Evolutionary conservation across 2,797 vertebrate genomes (phyloP), one percentile per base, ranked within the genome.

Genomic region (Sebastes trivittatus): DNA sequence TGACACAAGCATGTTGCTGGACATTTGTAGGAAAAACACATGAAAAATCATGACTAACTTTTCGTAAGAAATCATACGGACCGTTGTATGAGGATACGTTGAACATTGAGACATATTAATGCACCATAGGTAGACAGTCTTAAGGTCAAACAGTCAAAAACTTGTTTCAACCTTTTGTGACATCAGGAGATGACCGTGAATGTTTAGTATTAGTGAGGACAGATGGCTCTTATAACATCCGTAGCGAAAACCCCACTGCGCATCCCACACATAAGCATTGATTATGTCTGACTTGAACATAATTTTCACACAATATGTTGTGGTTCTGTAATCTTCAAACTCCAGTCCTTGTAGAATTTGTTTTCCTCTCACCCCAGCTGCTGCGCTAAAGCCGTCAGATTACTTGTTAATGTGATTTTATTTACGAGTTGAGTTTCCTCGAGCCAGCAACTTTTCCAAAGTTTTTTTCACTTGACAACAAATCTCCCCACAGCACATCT

Each of bases 341-440:
- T 77, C 29, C 14, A 25, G 46, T 75, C 69, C 64, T 87, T 36
- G 60, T 34, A 61, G 72, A 80, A 38, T 80, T 63, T 8, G 16
- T 67, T 75, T 81, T 80, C 68, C 46, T 79, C 59, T 75, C 61
- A 64, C 8, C 71, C 75, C 76, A 85, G 84, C 81, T 90, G 86
- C 67, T 84, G 72, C 60, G 30, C 25, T 55, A 60, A 73, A 87
- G 55, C 72, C 20, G 11, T 81, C 74, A 78, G 68, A 61, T 80
- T 72, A 62, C 73, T 70, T 75, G 56, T 75, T 82, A 63, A 73
- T 80, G 20, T 72, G 36, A 74, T 77, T 84, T 86, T 75, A 77
- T 86, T 81, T 64, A 30, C 46, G 29, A 78, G 73, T 80, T 32
- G n/a, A 66, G 62, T 87, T 87, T 73, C 66, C 81, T 75, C 67